Percentiles rank a stretch among this genome's conserved stretches.
Evolutionary conservation across 1,140 invertebrate genomes (phyloP).

Genomic region (Drosophila sechellia): DNA sequence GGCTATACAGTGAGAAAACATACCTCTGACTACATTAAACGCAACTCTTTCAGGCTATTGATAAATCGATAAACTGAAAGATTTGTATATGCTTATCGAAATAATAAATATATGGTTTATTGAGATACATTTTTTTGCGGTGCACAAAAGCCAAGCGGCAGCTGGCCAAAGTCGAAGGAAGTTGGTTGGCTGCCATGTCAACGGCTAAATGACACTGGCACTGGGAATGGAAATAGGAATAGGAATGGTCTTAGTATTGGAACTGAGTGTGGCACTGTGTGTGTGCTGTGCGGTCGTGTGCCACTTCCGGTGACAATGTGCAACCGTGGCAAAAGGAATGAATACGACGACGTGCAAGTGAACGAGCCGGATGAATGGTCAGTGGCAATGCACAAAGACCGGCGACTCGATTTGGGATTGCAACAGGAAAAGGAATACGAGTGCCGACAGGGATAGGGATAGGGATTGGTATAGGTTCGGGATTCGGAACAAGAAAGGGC

Average conservation of each 20-base stretch:
- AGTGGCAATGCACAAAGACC: conserved; percentile 63
- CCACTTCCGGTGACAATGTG: conserved; percentile 80
- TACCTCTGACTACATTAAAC: neutral
- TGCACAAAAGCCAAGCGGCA: conserved; percentile 29
- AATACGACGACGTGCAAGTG: conserved; percentile 60
- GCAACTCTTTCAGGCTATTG: neutral
- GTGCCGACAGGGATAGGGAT: neutral
- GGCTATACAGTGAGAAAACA: conserved; percentile 4
- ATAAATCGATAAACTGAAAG: neutral
- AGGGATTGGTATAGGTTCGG: conserved; percentile 2
- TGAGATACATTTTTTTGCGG: neutral
- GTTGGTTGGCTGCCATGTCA: conserved; percentile 69
- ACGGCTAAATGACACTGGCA: conserved; percentile 60
- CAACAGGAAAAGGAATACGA: conserved; percentile 42
- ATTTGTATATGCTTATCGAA: too few species aligned
- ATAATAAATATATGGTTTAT: too few species aligned
- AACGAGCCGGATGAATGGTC: conserved; percentile 69
- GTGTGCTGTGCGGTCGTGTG: conserved; percentile 52
- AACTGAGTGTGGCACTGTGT: conserved; percentile 12
- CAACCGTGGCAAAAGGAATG: conserved; percentile 65
- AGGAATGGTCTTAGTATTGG: conserved; percentile 12
- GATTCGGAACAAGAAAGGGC: conserved; percentile 24
- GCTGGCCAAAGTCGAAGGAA: conserved; percentile 58
- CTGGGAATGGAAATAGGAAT: conserved; percentile 29
- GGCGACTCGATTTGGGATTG: conserved; percentile 55